Percentiles rank a stretch among this genome's conserved stretches.
Conservation (phyloP, 2,113 vertebrate species). For the Callipepla squamata region DNA sequence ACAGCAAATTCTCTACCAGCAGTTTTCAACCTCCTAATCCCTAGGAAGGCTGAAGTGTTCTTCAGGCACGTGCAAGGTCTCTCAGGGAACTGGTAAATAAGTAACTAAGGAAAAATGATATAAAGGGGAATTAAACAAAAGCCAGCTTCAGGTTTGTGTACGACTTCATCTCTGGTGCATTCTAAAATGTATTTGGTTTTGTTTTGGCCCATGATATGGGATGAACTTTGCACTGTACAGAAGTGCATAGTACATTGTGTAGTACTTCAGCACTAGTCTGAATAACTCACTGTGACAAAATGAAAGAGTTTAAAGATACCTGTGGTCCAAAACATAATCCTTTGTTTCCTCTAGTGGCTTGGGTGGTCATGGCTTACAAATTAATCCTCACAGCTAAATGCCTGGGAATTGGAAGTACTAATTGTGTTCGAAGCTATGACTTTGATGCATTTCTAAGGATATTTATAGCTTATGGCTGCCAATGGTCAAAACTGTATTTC, state of each 20-base stretch:
- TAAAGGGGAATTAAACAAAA: neutral
- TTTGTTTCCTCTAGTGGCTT: neutral
- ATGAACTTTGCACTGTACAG: neutral
- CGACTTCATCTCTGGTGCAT: neutral
- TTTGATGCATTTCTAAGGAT: conserved; percentile 14
- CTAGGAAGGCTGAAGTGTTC: neutral
- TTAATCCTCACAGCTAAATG: neutral
- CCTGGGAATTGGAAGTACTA: conserved; percentile 5
- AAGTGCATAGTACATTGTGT: neutral
- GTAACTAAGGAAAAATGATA: neutral
- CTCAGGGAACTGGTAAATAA: neutral
- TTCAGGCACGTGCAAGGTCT: neutral
- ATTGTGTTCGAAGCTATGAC: neutral
- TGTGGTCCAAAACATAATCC: conserved; percentile 8
- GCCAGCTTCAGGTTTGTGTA: neutral
- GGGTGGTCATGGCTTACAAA: conserved; percentile 1
- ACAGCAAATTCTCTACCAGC: neutral
- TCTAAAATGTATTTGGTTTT: neutral
- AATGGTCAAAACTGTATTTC: conserved; percentile 14
- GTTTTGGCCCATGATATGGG: neutral
- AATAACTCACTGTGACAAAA: neutral
- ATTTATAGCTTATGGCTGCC: conserved; percentile 34
- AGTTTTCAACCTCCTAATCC: neutral
- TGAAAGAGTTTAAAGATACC: neutral
- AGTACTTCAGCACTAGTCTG: neutral